Evolutionary conservation across 2,113 vertebrate genomes (phyloP).

Genomic region (Cathartes aura): DNA sequence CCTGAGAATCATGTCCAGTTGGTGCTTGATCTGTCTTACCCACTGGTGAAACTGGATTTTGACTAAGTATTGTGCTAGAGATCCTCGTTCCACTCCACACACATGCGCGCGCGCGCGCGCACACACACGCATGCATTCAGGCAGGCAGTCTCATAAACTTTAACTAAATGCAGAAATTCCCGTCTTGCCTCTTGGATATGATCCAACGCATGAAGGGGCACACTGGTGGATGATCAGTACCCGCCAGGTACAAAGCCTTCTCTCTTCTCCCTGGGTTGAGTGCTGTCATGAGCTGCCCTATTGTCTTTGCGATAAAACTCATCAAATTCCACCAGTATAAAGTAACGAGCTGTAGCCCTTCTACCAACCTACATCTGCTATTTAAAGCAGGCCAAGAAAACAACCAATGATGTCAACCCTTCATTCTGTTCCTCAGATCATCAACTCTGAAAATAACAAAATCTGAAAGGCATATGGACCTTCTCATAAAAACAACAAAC

Average conservation of each 20-base stretch:
- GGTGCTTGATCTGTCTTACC: neutral
- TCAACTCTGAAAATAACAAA: constrained; percentile 51
- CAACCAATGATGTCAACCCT: constrained; percentile 8
- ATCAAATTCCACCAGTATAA: constrained; percentile 10
- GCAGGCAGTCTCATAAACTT: constrained; percentile 29
- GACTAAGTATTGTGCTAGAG: neutral
- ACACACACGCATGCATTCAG: neutral
- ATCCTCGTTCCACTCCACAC: neutral
- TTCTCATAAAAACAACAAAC: constrained; percentile 67
- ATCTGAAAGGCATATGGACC: constrained; percentile 64
- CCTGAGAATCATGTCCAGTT: neutral
- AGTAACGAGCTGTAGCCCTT: neutral
- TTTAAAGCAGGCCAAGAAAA: constrained; percentile 49
- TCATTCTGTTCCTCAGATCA: constrained; percentile 55
- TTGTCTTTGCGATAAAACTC: constrained; percentile 14
- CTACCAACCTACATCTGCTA: constrained; percentile 53
- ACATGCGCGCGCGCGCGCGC: neutral
- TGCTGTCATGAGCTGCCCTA: constrained; percentile 3
- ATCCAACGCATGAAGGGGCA: neutral
- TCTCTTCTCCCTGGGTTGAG: neutral
- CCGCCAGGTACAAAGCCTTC: constrained; percentile 28
- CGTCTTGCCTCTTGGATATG: neutral
- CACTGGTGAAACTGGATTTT: constrained; percentile 3
- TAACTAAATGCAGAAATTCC: constrained; percentile 35
- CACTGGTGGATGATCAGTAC: neutral